phyloP scores from a whole-genome alignment of 2,888 invertebrate genomes.

The Tachina lurida region DNA sequence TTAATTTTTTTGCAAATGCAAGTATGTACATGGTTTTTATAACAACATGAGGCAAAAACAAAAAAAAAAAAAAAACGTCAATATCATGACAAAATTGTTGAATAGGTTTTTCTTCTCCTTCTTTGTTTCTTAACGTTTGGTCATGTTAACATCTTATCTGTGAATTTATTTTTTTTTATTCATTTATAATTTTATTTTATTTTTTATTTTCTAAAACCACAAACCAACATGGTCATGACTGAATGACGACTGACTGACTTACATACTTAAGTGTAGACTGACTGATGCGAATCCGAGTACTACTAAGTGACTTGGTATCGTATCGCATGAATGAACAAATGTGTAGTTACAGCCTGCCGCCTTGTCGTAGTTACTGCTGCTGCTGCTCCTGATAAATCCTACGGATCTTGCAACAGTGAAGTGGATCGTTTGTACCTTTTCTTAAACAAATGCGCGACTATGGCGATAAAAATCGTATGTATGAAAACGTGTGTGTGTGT shows the following conservation, averaged over 20 bases:
- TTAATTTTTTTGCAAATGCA: constrained; percentile 39
- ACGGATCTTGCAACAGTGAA: constrained; percentile 42
- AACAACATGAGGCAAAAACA: constrained; percentile 30
- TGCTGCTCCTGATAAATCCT: constrained; percentile 54
- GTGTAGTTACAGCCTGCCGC: constrained; percentile 51
- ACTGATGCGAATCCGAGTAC: constrained; percentile 43
- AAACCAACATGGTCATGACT: constrained; percentile 70
- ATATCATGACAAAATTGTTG: constrained; percentile 64
- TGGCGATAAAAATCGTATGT: constrained; percentile 30
- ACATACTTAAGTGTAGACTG: constrained; percentile 48
- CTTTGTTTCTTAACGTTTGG: constrained; percentile 39
- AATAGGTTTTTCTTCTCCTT: constrained; percentile 1
- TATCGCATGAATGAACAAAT: constrained; percentile 64
- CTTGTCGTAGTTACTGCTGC: constrained; percentile 43
- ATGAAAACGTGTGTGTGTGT: neutral
- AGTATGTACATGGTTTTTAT: constrained; percentile 33
- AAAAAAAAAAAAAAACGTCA: constrained; percentile 35
- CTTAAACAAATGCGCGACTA: constrained; percentile 14
- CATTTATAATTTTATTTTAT: neutral
- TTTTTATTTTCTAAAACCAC: constrained; percentile 35
- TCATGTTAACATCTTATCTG: constrained; percentile 66
- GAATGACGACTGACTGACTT: constrained; percentile 65
- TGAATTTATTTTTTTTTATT: neutral
- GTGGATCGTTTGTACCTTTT: constrained; percentile 45
- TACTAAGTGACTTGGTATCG: constrained; percentile 49